Base-by-base conservation (phyloP, 2,113 vertebrate species). In the Zapus hudsonius region DNA sequence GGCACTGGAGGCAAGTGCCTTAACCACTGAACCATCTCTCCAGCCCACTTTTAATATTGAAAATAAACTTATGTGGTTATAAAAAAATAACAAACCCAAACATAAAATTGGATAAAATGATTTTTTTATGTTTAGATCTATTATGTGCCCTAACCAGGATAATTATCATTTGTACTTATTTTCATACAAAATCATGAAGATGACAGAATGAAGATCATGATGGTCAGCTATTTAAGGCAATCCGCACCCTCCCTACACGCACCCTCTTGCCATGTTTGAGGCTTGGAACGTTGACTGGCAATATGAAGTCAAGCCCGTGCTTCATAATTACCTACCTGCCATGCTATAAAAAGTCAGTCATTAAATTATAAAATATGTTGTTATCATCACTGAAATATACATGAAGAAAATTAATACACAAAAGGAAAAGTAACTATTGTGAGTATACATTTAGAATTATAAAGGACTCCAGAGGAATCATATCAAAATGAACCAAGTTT, bases 401-500 rank as follows among this genome's bases (percentile, higher is more conserved):
- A 19, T 36, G 11, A 90, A 52, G 72, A 36, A 23, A 90, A 81
- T 57, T 13, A 67, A 44, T 78, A 40, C 2, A 44, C 76, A 57
- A 40, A 94, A 80, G 6, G 89, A 74, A 81, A 94, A 87, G 7
- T 84, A 80, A 19, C 19, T 22, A 61, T 82, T 91, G 84, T 27
- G 33, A 76, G 2, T 55, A 13, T 64, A 83, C 64, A 83, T 92
- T 89, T 78, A 90, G 47, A 87, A 92, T 38, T 55, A 81, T 33
- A 84, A 83, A 91, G 42, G 17, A 55, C 29, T 25, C 40, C 7
- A 74, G 31, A 79, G 29, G 36, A 84, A 59, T 66, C 42, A 38
- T 12, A 38, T 89, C 29, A 47, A 38, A 42, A 69, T 20, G 47
- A 70, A 33, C 0, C 63, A 70, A 55, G 7, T 89, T 90, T 69